A percentile compares a stretch with the other conserved stretches of the same genome.
phyloP scores from a whole-genome alignment of 92 coral and sea anemone genomes.

The Paragorgia papillata region DNA sequence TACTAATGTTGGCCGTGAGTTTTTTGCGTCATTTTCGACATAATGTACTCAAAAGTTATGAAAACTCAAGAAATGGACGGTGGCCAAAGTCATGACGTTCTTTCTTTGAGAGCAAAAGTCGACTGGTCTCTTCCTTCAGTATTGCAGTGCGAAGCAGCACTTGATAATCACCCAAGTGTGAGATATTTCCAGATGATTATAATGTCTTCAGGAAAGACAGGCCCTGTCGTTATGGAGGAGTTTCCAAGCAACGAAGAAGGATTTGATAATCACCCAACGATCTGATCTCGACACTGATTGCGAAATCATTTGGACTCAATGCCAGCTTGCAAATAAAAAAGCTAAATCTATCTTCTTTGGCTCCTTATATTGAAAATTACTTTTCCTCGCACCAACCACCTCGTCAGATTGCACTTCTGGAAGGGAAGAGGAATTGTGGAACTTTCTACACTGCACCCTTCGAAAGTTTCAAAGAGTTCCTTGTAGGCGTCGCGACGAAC shows the following conservation, averaged over 20 bases:
- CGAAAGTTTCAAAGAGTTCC: too few relatives aligned
- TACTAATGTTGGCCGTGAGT: slow-evolving; percentile 15
- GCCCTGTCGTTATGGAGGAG: too few relatives aligned
- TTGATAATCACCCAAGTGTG: too few relatives aligned
- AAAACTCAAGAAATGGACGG: slow-evolving; percentile 34
- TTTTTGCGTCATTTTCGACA: slow-evolving; percentile 25
- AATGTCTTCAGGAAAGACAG: slow-evolving; percentile 47
- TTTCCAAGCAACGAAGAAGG: slow-evolving; percentile 47
- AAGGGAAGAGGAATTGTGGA: too few relatives aligned
- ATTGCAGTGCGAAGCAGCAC: too few relatives aligned
- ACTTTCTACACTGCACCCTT: too few relatives aligned
- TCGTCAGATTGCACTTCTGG: too few relatives aligned
- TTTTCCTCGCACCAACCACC: too few relatives aligned
- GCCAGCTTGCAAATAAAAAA: slow-evolving; percentile 45
- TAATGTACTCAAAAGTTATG: slow-evolving; percentile 25
- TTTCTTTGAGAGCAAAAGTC: too few relatives aligned
- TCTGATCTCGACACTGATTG: slow-evolving; percentile 54
- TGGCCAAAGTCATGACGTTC: slow-evolving; percentile 39
- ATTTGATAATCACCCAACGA: slow-evolving; percentile 48
- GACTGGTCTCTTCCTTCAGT: too few relatives aligned
- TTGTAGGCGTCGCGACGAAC: too few relatives aligned
- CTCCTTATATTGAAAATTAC: too few relatives aligned
- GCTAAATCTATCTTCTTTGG: slow-evolving; percentile 46
- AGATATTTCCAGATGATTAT: slow-evolving; percentile 45
- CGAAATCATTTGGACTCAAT: slow-evolving; percentile 58